These are phyloP conservation scores for Torymus texanus DNA, from an alignment of 2,888 invertebrate species.

Conservation along the genomic window DNA sequence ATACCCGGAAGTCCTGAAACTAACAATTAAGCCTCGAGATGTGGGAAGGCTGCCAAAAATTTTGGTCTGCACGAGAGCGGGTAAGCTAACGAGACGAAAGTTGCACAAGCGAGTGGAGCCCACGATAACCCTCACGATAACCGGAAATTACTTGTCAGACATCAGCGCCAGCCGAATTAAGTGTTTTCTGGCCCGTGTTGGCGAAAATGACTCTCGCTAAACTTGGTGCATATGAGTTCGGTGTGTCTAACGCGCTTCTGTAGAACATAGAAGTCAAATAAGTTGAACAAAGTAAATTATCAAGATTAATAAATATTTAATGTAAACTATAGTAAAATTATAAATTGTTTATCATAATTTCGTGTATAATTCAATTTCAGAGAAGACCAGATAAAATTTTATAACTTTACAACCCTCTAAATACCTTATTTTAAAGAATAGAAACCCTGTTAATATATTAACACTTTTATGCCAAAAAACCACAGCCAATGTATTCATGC, in stretches of 20 bases:
- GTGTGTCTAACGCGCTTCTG: background rate
- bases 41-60: conserved; percentile 50
- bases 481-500: no score
- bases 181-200: conserved; percentile 65
- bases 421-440: no score
- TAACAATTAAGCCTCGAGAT: conserved; percentile 54
- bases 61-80: background rate
- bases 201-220: conserved; percentile 60
- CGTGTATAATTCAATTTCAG: no score
- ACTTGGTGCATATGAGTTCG: no score
- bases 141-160: conserved; percentile 70
- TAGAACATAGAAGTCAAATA: conserved; percentile 29
- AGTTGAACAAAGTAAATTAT: conserved; percentile 31
- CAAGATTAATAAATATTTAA: conserved; percentile 1
- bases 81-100: conserved; percentile 63
- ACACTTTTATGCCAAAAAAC: no score
- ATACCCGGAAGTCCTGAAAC: conserved; percentile 49
- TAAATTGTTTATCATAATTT: no score
- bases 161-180: conserved; percentile 65
- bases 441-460: no score
- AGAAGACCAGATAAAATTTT: no score
- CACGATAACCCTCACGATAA: conserved; percentile 62
- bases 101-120: conserved; percentile 51
- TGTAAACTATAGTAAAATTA: no score
- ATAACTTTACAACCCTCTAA: no score